Base-by-base conservation (phyloP, 2,797 vertebrate species). In the Numenius phaeopus region DNA sequence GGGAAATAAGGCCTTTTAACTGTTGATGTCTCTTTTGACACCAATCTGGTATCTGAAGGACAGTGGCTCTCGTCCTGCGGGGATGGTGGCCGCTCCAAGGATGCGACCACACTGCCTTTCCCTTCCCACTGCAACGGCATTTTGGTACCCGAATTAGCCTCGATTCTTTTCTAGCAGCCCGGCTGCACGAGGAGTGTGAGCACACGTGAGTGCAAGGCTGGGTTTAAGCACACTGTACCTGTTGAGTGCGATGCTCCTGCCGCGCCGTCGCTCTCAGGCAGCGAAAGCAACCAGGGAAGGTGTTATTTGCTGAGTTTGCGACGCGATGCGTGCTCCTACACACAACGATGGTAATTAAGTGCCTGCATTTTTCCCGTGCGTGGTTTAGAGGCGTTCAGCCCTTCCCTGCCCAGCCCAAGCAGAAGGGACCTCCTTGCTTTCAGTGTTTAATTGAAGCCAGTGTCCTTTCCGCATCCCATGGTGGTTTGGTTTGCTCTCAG, bases 191-290 rank as follows among this genome's bases (percentile, higher is more conserved):
- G 29, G 21, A 37, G 12, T 0, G 27, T 3, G 40, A 52, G 40
- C n/a, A 1, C 2, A 7, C 0, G 24, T 1, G 20, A 1, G 2
- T 8, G 39, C 15, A 7, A 2, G 0, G 10, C 55, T 32, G 10
- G 32, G 23, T 26, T 21, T 6, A 3, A 10, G 49, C 15, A 0
- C 70, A 4, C 20, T 0, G 14, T 6, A 5, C 47, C 54, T 5
- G 61, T 2, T 26, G 27, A 2, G 52, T 6, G 71, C 29, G 8
- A 4, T 0, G 10, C 11, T 20, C 61, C 30, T 9, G 34, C 72
- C 29, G 5, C 3, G 2, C 55, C 3, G 46, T 2, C 16, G 55
- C 32, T 34, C 76, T 58, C 52, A 1, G 22, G 1, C 27, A 5
- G 44, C 0, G 6, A 11, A 9, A 10, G 37, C 17, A 2, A 3